A percentile compares a stretch with the other conserved stretches of the same genome.
Evolutionary conservation across 1,140 invertebrate species (phyloP).

Genomic region (Popillia japonica): DNA sequence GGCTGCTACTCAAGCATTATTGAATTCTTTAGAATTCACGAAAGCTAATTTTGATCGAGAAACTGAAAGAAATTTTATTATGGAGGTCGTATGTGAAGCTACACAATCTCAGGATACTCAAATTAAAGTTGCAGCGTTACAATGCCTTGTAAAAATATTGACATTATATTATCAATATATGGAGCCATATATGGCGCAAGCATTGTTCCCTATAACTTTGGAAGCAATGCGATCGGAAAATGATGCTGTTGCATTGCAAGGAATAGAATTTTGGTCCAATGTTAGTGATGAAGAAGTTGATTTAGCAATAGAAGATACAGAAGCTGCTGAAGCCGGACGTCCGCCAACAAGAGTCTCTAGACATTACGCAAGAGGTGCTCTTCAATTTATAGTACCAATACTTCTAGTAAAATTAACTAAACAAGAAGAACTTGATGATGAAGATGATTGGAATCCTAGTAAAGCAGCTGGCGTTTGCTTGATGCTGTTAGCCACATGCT

Average conservation of each 20-base stretch:
- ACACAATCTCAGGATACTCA: slow-evolving; percentile 86
- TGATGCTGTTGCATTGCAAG: slow-evolving; percentile 96
- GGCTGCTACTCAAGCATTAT: slow-evolving; percentile 94
- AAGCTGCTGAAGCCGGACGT: slow-evolving; percentile 89
- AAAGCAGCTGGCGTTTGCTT: slow-evolving; percentile 99
- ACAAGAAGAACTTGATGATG: slow-evolving; percentile 93
- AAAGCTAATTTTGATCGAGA: slow-evolving; percentile 98
- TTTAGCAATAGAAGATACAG: slow-evolving; percentile 91
- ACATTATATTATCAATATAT: slow-evolving; percentile 99
- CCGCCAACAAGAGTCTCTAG: slow-evolving; percentile 88
- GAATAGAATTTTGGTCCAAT: slow-evolving; percentile 99
- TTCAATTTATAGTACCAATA: slow-evolving; percentile 94
- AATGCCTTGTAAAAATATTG: slow-evolving; percentile 99
- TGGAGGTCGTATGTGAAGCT: slow-evolving; percentile 98
- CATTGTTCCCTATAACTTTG: slow-evolving; percentile 98
- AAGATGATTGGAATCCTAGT: slow-evolving; percentile 99
- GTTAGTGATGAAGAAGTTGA: slow-evolving; percentile 99
- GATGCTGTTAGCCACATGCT: slow-evolving; percentile 96
- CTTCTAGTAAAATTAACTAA: slow-evolving; percentile 94
- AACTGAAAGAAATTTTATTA: slow-evolving; percentile 97
- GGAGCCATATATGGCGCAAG: slow-evolving; percentile 98
- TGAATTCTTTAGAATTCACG: slow-evolving; percentile 99
- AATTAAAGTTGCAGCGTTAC: slow-evolving; percentile 93
- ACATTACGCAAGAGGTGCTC: slow-evolving; percentile 95
- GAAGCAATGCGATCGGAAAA: slow-evolving; percentile 98